These are phyloP conservation scores for Tinea semifulvella DNA, from an alignment of 2,888 invertebrate species.

Conservation along the genomic window DNA sequence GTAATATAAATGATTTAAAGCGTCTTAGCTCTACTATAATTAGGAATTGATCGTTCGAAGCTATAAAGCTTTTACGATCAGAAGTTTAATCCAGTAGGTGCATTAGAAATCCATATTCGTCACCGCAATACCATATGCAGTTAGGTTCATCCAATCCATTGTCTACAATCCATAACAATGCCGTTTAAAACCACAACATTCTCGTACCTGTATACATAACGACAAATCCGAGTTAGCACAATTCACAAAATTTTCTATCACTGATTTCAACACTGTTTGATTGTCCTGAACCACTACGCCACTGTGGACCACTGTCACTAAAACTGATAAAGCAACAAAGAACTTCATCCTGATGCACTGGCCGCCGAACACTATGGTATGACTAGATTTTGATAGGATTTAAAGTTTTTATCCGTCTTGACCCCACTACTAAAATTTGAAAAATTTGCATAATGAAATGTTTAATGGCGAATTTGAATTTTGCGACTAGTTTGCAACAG, in stretches of 20 bases:
- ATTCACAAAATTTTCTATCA: constrained; percentile 43
- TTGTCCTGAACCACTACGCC: constrained; percentile 38
- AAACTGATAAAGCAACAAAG: constrained; percentile 40
- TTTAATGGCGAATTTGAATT: no score
- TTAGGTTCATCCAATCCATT: no score
- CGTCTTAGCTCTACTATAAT: no score
- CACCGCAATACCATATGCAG: no score
- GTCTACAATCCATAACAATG: no score
- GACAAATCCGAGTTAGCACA: constrained; percentile 53
- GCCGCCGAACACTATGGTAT: constrained; percentile 45
- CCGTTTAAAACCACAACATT: no score
- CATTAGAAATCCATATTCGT: no score
- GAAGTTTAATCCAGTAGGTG: no score
- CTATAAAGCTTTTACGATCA: no score
- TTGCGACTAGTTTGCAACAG: no score
- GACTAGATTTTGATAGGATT: constrained; percentile 44
- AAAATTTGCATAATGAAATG: constrained; percentile 9
- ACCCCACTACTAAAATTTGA: constrained; percentile 40
- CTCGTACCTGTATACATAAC: constrained; percentile 51
- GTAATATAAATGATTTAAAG: no score
- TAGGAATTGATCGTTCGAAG: no score
- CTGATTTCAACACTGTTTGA: constrained; percentile 39
- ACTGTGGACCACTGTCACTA: constrained; percentile 35
- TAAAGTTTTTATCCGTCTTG: constrained; percentile 55
- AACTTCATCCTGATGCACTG: constrained; percentile 44